Evolutionary conservation across 2,113 vertebrate genomes (phyloP), one percentile per base, ranked within the genome.

Genomic region (Pluvianellus socialis): DNA sequence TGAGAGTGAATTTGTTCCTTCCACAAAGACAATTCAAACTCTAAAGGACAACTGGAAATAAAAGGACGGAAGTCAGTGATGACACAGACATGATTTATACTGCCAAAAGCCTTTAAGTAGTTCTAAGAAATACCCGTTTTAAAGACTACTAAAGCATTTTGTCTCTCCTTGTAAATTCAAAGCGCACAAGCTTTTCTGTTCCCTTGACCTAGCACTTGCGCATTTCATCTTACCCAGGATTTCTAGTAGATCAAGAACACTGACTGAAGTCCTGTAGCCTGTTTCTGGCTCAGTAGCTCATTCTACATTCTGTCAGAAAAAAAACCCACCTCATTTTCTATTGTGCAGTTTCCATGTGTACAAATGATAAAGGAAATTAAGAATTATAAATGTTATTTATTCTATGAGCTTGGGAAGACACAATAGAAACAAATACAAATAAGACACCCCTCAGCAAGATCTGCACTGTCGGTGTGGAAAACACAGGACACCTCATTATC

Each of bases 351-450:
- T 96, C 68, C 28, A 3, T 79, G 30, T 87, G 44, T n/a, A 95
- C 63, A 97, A 91, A 52, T 77, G 52, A 94, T 89, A 91, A 97
- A 96, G 86, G 23, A 97, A 97, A 97, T 97, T 97, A 97, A 96
- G 71, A 96, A 94, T 93, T 96, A 79, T 94, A 95, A 96, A 93
- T 96, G 62, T 52, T 95, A 81, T 90, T 96, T 96, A 94, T 95
- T 91, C 45, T 67, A 56, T 52, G 67, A 92, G 95, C 38, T 77
- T 92, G 65, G 49, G 65, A 96, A 93, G 67, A 71, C 7, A 13
- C 49, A 95, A 70, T 40, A 76, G 87, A 95, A 98, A 88, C 85
- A 42, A 97, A 97, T 94, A 95, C 65, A 97, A 97, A 97, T 96
- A 97, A 90, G 58, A 79, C 16, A 91, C 16, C 42, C 94, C 67